A percentile compares a stretch with the other conserved stretches of the same genome.
Conservation (phyloP, 2,888 invertebrate species). For the Ganaspis brasiliensis region DNA sequence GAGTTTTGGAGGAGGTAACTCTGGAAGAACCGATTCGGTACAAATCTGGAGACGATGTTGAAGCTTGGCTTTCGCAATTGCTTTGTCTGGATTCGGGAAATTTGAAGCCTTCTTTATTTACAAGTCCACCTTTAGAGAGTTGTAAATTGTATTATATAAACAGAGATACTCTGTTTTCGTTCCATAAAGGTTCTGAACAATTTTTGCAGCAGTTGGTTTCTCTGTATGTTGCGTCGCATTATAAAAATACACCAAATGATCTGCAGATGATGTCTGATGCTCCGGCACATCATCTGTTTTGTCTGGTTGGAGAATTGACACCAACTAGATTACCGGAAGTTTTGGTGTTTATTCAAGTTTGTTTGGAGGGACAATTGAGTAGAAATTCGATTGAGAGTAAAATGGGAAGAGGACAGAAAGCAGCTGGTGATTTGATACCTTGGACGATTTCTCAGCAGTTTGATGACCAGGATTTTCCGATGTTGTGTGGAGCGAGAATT, state of each 20-base stretch:
- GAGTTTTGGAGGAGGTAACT: slow-evolving; percentile 83
- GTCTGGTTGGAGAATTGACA: slow-evolving; percentile 93
- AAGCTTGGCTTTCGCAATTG: slow-evolving; percentile 94
- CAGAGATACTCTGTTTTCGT: slow-evolving; percentile 97
- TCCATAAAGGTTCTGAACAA: slow-evolving; percentile 94
- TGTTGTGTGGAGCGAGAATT: slow-evolving; percentile 93
- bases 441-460: slow-evolving; percentile 99
- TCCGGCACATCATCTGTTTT: slow-evolving; percentile 98
- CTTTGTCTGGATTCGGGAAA: slow-evolving; percentile 94
- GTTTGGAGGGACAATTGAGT: slow-evolving; percentile 89
- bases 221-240: slow-evolving; percentile 98
- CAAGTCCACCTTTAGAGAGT: slow-evolving; percentile 93
- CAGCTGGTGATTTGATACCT: slow-evolving; percentile 98
- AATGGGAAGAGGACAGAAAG: slow-evolving; percentile 92
- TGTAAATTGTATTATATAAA: slow-evolving; percentile 95
- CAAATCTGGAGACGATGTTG: slow-evolving; percentile 91
- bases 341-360: slow-evolving; percentile 94
- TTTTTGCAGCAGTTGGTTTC: slow-evolving; percentile 96
- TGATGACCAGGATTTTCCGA: slow-evolving; percentile 96
- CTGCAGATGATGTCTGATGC: slow-evolving; percentile 99
- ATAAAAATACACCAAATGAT: slow-evolving; percentile 99
- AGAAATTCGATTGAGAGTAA: slow-evolving; percentile 88
- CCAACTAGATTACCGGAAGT: slow-evolving; percentile 93
- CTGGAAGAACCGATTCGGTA: slow-evolving; percentile 95
- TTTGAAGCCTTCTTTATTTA: slow-evolving; percentile 85